Conservation (phyloP, 2,113 vertebrate species). For the Pseudopodoces humilis region DNA sequence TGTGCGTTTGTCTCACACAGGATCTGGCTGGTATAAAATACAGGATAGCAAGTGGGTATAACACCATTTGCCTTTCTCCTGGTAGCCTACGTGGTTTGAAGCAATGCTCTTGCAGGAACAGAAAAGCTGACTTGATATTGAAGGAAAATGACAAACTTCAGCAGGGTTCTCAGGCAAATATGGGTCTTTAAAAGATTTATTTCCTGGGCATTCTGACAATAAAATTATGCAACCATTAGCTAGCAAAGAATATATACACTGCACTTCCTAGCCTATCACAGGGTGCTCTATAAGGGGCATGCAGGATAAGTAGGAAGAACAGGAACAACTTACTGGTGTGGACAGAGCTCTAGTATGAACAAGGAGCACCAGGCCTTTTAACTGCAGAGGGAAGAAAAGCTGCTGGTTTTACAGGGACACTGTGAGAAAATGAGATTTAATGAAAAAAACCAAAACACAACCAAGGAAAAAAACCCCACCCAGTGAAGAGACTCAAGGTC, state of each 20-base stretch:
- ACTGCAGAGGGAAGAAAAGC: neutral
- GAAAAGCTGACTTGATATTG: neutral
- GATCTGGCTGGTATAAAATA: neutral
- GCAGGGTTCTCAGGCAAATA: neutral
- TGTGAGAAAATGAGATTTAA: neutral
- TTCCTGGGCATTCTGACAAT: neutral
- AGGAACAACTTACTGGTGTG: neutral
- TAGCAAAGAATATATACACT: neutral
- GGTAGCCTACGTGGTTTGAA: neutral
- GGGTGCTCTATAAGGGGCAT: neutral
- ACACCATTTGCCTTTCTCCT: neutral
- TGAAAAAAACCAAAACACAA: neutral
- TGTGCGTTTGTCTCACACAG: neutral
- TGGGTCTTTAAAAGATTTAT: neutral
- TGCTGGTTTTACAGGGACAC: neutral
- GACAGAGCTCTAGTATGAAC: neutral
- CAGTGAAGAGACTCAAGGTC: neutral
- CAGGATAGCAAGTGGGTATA: neutral
- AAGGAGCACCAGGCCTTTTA: neutral
- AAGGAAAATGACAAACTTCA: neutral
- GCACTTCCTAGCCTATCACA: neutral
- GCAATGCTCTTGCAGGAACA: neutral
- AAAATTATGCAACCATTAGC: neutral
- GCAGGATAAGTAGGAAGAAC: neutral
- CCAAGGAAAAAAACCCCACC: neutral